Conservation (phyloP, 2,888 invertebrate genomes). For the Leptopilina myrica region DNA sequence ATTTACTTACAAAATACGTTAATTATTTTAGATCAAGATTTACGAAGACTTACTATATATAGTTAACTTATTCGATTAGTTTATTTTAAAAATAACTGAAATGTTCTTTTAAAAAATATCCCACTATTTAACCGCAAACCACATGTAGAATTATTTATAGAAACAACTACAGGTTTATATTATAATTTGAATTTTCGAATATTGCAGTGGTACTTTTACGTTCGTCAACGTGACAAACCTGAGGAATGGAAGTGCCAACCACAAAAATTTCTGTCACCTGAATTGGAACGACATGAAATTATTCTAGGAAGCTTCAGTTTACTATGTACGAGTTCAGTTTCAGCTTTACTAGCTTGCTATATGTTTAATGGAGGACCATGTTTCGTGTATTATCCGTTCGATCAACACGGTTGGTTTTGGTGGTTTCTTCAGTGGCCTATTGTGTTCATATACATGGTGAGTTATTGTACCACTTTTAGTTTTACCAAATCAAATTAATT, state of each 20-base stretch:
- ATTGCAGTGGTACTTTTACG: constrained; percentile 85
- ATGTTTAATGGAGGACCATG: constrained; percentile 83
- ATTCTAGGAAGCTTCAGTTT: constrained; percentile 81
- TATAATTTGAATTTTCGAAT: not conserved
- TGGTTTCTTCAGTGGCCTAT: constrained; percentile 82
- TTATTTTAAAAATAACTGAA: too few species aligned
- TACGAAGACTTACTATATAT: too few species aligned
- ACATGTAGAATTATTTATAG: too few species aligned
- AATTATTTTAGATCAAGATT: too few species aligned
- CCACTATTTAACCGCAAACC: too few species aligned
- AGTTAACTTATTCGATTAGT: too few species aligned
- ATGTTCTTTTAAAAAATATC: too few species aligned
- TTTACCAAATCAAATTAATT: too few species aligned
- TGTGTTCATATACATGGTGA: constrained; percentile 82
- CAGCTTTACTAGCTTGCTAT: constrained; percentile 82
- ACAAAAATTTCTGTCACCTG: constrained; percentile 82
- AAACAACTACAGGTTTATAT: not conserved
- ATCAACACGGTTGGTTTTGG: constrained; percentile 83
- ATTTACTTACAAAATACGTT: too few species aligned
- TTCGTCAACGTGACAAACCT: constrained; percentile 80
- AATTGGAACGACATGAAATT: constrained; percentile 84
- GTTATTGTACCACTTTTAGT: constrained; percentile 52
- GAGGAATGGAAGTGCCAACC: constrained; percentile 88
- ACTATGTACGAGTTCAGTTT: constrained; percentile 78
- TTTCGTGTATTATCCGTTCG: constrained; percentile 81